Evolutionary conservation across 37 sponge, comb jelly and placozoan species (phyloP).

Genomic region (Petrosia ficiformis): DNA sequence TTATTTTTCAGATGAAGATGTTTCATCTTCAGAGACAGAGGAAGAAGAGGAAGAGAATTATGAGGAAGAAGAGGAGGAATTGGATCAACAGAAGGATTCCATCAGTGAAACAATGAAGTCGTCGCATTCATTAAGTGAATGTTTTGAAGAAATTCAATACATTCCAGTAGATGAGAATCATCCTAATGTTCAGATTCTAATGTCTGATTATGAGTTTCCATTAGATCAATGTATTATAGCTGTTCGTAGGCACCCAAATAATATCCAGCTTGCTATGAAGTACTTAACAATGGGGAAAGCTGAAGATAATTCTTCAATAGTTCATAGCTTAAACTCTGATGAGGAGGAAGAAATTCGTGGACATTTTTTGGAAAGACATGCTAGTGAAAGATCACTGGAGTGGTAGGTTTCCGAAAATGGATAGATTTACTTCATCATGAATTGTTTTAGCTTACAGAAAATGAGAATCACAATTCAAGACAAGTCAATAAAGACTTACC

Average conservation of each 20-base stretch:
- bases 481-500: neutral
- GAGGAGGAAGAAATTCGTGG: too few relatives aligned
- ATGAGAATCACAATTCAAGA: neutral
- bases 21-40: neutral
- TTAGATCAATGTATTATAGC: slow-evolving; percentile 25
- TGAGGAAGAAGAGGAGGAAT: neutral
- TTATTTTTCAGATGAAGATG: neutral
- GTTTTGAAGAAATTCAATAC: slow-evolving; percentile 4
- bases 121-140: neutral
- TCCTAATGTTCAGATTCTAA: slow-evolving; percentile 17
- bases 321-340: too few relatives aligned
- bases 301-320: too few relatives aligned
- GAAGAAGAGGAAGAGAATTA: neutral
- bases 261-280: slow-evolving; percentile 4
- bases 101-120: neutral
- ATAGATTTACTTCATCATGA: too few relatives aligned
- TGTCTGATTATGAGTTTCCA: neutral
- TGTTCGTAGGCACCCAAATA: neutral
- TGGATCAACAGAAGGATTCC: neutral
- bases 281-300: too few relatives aligned
- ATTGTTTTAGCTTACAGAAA: too few relatives aligned
- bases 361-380: neutral
- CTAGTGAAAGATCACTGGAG: too few relatives aligned
- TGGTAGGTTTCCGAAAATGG: too few relatives aligned
- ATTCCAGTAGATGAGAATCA: slow-evolving; percentile 14